A percentile compares a stretch with the other conserved stretches of the same genome.
phyloP scores from a whole-genome alignment of 2,113 vertebrate genomes.

The Sialia sialis region DNA sequence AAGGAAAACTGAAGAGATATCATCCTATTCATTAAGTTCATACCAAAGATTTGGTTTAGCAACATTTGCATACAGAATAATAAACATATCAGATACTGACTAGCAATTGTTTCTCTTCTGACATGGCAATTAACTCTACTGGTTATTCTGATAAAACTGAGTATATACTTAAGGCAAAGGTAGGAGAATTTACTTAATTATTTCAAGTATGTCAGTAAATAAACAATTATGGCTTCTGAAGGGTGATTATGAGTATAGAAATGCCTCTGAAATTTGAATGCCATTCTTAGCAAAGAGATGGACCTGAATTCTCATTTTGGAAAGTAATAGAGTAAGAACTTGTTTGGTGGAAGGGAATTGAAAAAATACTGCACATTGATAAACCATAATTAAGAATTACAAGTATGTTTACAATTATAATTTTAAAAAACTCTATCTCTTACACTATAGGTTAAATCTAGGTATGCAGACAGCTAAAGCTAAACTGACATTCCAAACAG shows the following conservation, averaged over 20 bases:
- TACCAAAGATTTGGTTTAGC: neutral
- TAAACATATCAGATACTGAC: neutral
- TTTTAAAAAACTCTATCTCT: neutral
- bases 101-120: neutral
- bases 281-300: neutral
- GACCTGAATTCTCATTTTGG: neutral
- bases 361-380: neutral
- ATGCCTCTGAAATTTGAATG: neutral
- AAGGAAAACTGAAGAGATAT: neutral
- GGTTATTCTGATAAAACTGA: neutral
- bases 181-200: neutral
- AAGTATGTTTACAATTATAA: neutral
- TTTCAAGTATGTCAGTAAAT: neutral
- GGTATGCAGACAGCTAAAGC: neutral
- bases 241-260: neutral
- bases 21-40: neutral
- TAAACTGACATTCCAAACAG: neutral
- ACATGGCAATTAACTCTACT: neutral
- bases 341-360: rapidly evolving
- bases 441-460: neutral
- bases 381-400: neutral
- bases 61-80: neutral
- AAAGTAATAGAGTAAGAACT: neutral
- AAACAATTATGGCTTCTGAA: neutral
- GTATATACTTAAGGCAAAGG: neutral